Conservation (phyloP, 2,113 vertebrate species). For the Haplochromis burtoni region DNA sequence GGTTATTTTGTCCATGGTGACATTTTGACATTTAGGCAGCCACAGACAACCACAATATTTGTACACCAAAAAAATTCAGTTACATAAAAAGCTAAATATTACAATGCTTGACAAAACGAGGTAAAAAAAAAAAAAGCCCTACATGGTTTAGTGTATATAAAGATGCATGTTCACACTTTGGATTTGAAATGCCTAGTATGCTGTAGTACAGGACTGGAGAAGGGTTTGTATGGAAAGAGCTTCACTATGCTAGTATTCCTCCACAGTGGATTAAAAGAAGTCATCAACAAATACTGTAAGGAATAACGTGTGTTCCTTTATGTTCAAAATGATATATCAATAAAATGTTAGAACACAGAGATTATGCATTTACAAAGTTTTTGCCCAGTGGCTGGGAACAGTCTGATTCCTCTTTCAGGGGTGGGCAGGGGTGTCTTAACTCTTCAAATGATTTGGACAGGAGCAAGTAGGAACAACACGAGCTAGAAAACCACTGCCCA, state of each 20-base stretch:
- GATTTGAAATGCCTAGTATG: conserved; percentile 7
- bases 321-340: conserved; percentile 54
- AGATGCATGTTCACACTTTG: conserved; percentile 13
- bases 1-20: not conserved
- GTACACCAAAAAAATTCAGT: not conserved
- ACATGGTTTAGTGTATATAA: conserved; percentile 21
- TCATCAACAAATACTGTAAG: conserved; percentile 1
- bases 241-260: not conserved
- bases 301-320: conserved; percentile 40
- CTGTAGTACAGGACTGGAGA: not conserved
- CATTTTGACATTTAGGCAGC: not conserved
- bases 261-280: not conserved
- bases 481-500: not conserved
- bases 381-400: not conserved
- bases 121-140: conserved; percentile 3
- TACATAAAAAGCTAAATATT: not conserved
- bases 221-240: not conserved
- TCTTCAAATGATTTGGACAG: conserved; percentile 20
- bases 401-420: not conserved
- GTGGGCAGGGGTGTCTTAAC: not conserved
- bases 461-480: not conserved
- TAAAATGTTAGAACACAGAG: conserved; percentile 54
- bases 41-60: not conserved
- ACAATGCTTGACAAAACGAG: not conserved
- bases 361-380: conserved; percentile 33